Conservation (phyloP, 2,888 invertebrate genomes). For the Asteroscopus sphinx region DNA sequence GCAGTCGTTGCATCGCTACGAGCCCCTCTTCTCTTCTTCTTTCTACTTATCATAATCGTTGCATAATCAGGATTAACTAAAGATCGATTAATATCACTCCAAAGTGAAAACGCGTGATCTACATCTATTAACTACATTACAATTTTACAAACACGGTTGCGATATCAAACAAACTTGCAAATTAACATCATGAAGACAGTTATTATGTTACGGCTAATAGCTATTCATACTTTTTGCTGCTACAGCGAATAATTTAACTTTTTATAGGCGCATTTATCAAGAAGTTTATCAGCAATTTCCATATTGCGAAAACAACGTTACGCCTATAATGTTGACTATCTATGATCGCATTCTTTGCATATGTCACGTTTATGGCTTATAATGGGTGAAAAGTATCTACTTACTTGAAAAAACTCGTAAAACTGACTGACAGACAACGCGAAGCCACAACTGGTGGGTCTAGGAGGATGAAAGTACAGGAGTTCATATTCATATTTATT, state of each 20-base stretch:
- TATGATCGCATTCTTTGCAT: constrained; percentile 32
- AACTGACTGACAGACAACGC: no score
- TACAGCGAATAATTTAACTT: constrained; percentile 44
- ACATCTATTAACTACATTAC: constrained; percentile 32
- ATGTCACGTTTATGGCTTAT: constrained; percentile 29
- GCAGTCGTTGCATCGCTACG: no score
- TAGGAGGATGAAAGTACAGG: no score
- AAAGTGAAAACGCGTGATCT: constrained; percentile 24
- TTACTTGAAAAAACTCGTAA: no score
- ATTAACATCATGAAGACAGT: constrained; percentile 39
- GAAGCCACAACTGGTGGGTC: no score
- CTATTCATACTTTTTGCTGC: constrained; percentile 43
- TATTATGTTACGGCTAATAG: constrained; percentile 38
- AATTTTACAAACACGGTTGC: constrained; percentile 24
- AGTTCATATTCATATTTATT: no score
- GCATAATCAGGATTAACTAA: no score
- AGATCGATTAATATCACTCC: not conserved
- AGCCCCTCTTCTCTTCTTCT: no score
- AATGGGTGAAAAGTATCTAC: constrained; percentile 38
- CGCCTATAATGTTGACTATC: constrained; percentile 28
- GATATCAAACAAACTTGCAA: constrained; percentile 33
- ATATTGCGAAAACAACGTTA: constrained; percentile 42
- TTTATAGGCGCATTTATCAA: constrained; percentile 44
- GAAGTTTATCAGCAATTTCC: constrained; percentile 44
- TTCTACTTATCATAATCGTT: no score